Evolutionary conservation across 2,797 vertebrate genomes (phyloP), one percentile per base, ranked within the genome.

Genomic region (Girardinus metallicus): DNA sequence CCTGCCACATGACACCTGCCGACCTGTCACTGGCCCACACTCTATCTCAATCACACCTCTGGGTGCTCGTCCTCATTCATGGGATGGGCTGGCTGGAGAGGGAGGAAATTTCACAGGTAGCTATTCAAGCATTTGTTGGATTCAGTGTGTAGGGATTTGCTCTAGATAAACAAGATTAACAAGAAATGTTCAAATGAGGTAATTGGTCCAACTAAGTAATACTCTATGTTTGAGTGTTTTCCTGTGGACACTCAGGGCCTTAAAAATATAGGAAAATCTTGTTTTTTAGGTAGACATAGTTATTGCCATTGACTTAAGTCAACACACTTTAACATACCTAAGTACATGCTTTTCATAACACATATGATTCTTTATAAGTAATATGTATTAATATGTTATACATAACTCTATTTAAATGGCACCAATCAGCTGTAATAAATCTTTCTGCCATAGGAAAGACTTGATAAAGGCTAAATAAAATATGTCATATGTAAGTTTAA

Each of bases 1-100:
- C 88, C 89, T 86, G 81, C 76, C 60, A n/a, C 79, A 88, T 68
- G 86, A 83, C 91, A 89, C 92, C 88, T 82, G 79, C 90, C 73
- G 85, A 89, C 84, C 86, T 88, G 86, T 88, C 89, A 64, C 82
- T 83, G 83, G 84, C 80, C 85, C 78, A 78, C 78, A 79, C 80
- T 79, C 85, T 73, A 60, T 60, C 80, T 82, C 76, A 77, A 84
- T 93, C 85, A 88, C 90, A 92, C 85, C 41, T 87, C 81, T 41
- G 10, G 74, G 82, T 86, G 86, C 75, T 76, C 80, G 76, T 83
- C 44, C 77, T 80, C 80, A 49, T 76, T 84, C 85, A 78, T 12
- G 26, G 46, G 15, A 76, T 2, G 72, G 26, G 26, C n/a, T 23
- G 26, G 53, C n/a, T 23, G 26, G 83, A 85, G 74, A 64, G 78